Percentiles rank a stretch among this genome's conserved stretches.
These are phyloP conservation scores for Cyclopterus lumpus DNA, from an alignment of 2,797 vertebrate species.

Conservation along the genomic window DNA sequence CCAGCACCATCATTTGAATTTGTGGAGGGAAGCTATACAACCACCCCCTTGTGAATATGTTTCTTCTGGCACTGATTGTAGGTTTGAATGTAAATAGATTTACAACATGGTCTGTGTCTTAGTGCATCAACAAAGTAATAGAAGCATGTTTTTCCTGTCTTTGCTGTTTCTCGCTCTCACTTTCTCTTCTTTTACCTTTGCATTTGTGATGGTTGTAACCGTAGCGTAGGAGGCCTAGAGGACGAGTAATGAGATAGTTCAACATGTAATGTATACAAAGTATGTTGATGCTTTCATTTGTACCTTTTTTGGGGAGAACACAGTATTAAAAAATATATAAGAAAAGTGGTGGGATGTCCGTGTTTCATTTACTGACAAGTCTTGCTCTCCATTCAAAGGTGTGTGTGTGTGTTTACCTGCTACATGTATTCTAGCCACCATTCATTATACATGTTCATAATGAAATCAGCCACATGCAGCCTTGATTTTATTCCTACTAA, in stretches of 20 bases:
- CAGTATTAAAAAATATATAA: conserved; percentile 73
- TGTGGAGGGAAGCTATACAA: conserved; percentile 41
- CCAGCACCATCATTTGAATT: conserved; percentile 40
- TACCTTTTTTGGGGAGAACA: conserved; percentile 71
- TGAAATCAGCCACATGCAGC: no score
- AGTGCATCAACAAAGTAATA: conserved; percentile 69
- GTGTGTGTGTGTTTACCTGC: conserved; percentile 3
- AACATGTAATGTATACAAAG: conserved; percentile 70
- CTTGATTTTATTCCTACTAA: no score
- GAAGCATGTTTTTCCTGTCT: conserved; percentile 72
- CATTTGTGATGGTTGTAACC: conserved; percentile 75
- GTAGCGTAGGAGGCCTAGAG: conserved; percentile 74
- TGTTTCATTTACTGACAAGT: conserved; percentile 22
- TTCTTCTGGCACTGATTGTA: conserved; percentile 80
- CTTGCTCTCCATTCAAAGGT: background rate
- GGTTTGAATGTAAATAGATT: conserved; percentile 85
- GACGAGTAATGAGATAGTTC: conserved; percentile 68
- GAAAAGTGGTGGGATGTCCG: conserved; percentile 19
- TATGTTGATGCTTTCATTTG: conserved; percentile 78
- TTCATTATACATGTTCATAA: no score
- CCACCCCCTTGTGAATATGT: conserved; percentile 52
- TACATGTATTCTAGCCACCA: conserved; percentile 1
- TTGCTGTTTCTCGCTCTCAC: conserved; percentile 64
- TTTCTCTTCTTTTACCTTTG: conserved; percentile 68
- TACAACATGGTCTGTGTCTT: conserved; percentile 78